Evolutionary conservation across 2,113 vertebrate genomes (phyloP).

Genomic region (Onychostoma macrolepis): DNA sequence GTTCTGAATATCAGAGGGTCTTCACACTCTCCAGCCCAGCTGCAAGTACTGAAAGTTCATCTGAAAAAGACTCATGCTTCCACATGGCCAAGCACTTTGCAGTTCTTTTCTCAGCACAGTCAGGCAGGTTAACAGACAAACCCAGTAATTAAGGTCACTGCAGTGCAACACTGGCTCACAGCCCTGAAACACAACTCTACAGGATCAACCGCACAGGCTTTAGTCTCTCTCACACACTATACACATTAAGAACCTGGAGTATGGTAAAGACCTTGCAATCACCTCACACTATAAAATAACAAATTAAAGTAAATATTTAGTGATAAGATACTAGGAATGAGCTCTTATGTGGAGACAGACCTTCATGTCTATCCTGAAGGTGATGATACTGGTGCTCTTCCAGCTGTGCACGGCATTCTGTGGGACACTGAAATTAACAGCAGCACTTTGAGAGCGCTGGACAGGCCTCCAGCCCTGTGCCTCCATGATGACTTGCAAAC

Average conservation of each 20-base stretch:
- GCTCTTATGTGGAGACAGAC: conserved; percentile 37
- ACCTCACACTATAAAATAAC: not conserved
- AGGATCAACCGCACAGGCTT: not conserved
- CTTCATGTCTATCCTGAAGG: conserved; percentile 59
- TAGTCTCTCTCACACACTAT: not conserved
- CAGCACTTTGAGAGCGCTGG: not conserved
- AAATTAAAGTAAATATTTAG: not conserved
- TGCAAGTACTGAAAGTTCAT: not conserved
- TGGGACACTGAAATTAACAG: conserved; percentile 2
- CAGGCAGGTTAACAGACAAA: conserved; percentile 5
- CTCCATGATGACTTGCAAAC: conserved; percentile 37
- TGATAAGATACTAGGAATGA: not conserved
- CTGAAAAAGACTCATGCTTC: not conserved
- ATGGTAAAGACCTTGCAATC: not conserved
- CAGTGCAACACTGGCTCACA: conserved; percentile 38
- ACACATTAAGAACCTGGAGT: conserved; percentile 2
- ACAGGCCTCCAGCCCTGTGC: not conserved
- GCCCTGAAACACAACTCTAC: conserved; percentile 30
- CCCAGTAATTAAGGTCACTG: conserved; percentile 27
- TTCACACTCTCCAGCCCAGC: not conserved
- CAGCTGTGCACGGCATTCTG: conserved; percentile 39
- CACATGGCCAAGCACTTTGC: not conserved
- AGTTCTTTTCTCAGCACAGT: not conserved
- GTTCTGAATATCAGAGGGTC: not conserved
- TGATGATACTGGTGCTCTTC: conserved; percentile 55